These are phyloP conservation scores for Doris montereyensis DNA, from an alignment of 2,888 invertebrate genomes.

Conservation along the genomic window DNA sequence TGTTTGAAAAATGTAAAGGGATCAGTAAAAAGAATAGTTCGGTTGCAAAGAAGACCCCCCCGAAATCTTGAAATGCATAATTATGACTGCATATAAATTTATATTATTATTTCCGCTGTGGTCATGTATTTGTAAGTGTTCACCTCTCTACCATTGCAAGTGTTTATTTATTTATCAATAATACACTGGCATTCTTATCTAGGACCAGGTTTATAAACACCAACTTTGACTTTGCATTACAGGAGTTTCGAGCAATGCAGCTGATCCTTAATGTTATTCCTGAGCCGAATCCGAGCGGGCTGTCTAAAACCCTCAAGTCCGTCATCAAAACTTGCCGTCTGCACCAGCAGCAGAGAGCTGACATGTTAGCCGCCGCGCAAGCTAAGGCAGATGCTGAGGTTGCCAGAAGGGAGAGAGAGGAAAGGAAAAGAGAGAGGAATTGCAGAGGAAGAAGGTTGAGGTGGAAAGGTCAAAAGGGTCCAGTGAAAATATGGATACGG, in stretches of 20 bases:
- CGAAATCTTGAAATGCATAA: no score
- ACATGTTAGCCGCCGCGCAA: slow-evolving; percentile 43
- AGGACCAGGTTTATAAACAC: not conserved
- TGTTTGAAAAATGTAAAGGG: no score
- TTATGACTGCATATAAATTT: no score
- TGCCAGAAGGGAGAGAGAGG: slow-evolving; percentile 39
- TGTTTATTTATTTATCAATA: no score
- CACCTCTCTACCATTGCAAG: no score
- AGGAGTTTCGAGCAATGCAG: slow-evolving; percentile 70
- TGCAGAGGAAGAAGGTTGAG: slow-evolving; percentile 30
- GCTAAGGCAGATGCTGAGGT: slow-evolving; percentile 38
- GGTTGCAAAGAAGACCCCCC: no score
- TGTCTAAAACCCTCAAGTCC: slow-evolving; percentile 63
- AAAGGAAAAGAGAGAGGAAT: slow-evolving; percentile 31
- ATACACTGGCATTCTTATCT: not conserved
- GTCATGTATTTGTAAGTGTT: no score
- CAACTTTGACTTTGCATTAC: slow-evolving; percentile 40
- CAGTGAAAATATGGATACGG: slow-evolving; percentile 18
- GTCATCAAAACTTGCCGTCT: slow-evolving; percentile 62
- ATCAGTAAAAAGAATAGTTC: no score
- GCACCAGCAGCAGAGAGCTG: slow-evolving; percentile 58
- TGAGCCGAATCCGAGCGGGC: slow-evolving; percentile 60
- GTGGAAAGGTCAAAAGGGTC: slow-evolving; percentile 17
- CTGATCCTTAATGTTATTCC: slow-evolving; percentile 69
- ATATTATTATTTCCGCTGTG: no score